Evolutionary conservation across 2,888 invertebrate species (phyloP).

Genomic region (Macrostomum cliftonense): DNA sequence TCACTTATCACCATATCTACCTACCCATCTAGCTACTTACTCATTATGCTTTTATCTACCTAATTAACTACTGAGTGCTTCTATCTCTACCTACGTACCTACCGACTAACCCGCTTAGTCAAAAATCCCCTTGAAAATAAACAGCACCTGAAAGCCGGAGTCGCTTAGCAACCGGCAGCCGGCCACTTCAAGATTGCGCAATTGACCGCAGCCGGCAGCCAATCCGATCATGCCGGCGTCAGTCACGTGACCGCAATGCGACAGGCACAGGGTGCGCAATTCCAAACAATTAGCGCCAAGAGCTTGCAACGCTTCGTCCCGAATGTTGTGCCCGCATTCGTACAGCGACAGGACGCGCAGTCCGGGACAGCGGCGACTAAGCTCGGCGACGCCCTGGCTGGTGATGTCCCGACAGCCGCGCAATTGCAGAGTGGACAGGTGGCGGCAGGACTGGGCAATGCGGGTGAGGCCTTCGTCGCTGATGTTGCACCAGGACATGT

Average conservation of each 20-base stretch:
- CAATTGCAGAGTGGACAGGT: constrained; percentile 45
- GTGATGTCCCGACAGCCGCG: constrained; percentile 36
- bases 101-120: too few species aligned
- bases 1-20: too few species aligned
- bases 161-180: too few species aligned
- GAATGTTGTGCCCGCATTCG: constrained; percentile 25
- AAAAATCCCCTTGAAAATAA: too few species aligned
- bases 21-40: too few species aligned
- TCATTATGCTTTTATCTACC: too few species aligned
- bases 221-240: neutral
- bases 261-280: constrained; percentile 69
- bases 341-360: constrained; percentile 8
- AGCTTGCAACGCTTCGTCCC: constrained; percentile 65
- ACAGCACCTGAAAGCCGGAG: too few species aligned
- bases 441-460: constrained; percentile 66
- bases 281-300: constrained; percentile 68
- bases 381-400: constrained; percentile 4
- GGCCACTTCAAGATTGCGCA: too few species aligned
- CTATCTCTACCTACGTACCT: too few species aligned
- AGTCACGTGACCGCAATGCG: neutral
- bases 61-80: too few species aligned
- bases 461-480: constrained; percentile 50
- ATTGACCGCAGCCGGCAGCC: neutral
- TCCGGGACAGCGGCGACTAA: constrained; percentile 5
- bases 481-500: constrained; percentile 10